Conservation (phyloP, 2,888 invertebrate species). For the Cataglyphis cursor region DNA sequence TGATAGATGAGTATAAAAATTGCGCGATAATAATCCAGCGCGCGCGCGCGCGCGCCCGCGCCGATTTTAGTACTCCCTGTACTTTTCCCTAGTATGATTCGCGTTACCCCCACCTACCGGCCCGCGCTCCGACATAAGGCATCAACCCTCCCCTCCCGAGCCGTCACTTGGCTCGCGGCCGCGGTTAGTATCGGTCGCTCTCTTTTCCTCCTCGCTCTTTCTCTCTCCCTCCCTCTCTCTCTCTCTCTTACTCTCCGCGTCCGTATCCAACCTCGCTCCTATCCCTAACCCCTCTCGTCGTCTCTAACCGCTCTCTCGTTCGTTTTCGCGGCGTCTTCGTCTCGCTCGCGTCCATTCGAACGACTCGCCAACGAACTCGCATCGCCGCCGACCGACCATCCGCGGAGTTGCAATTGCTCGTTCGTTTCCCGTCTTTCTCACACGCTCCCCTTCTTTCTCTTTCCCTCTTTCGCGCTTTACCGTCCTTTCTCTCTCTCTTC, state of each 20-base stretch:
- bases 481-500: slow-evolving; percentile 67
- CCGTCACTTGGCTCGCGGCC: slow-evolving; percentile 4
- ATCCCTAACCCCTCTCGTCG: slow-evolving; percentile 7
- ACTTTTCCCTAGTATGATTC: slow-evolving; percentile 60
- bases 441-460: slow-evolving; percentile 14
- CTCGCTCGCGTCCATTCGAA: slow-evolving; percentile 45
- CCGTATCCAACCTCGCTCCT: neutral
- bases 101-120: slow-evolving; percentile 45
- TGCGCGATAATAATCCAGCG: slow-evolving; percentile 36
- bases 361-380: slow-evolving; percentile 14
- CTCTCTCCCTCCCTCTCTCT: neutral
- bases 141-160: slow-evolving; percentile 24
- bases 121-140: slow-evolving; percentile 2
- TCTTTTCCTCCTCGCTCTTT: slow-evolving; percentile 25
- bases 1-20: slow-evolving; percentile 41
- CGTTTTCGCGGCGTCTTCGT: slow-evolving; percentile 37
- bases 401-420: slow-evolving; percentile 26
- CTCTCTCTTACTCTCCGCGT: neutral
- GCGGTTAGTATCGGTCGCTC: neutral
- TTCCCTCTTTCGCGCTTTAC: slow-evolving; percentile 35
- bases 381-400: slow-evolving; percentile 26
- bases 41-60: slow-evolving; percentile 21
- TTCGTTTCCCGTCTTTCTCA: slow-evolving; percentile 20
- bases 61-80: slow-evolving; percentile 41
- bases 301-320: slow-evolving; percentile 1